A percentile compares a stretch with the other conserved stretches of the same genome.
Conservation (phyloP, 2,888 invertebrate genomes). For the Tryphoninae sp. region DNA sequence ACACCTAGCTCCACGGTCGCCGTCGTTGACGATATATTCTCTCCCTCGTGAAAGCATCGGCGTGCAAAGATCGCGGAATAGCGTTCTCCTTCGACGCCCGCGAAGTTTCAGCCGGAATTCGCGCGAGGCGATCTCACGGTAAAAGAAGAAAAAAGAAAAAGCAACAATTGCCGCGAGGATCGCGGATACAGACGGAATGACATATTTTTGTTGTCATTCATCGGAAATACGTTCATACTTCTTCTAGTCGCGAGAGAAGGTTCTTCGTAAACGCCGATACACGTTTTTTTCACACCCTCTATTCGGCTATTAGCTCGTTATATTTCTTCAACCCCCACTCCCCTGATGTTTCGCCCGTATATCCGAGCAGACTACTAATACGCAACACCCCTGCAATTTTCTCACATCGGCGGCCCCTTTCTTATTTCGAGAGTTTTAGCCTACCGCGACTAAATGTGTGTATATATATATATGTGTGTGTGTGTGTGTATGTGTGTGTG, state of each 20-base stretch:
- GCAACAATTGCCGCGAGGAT: neutral
- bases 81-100: constrained; percentile 53
- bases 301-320: constrained; percentile 17
- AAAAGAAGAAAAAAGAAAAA: constrained; percentile 8
- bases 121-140: constrained; percentile 32
- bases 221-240: neutral
- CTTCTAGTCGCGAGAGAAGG: neutral
- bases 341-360: neutral
- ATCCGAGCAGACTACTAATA: neutral
- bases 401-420: constrained; percentile 3
- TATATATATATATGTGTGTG: too few species aligned
- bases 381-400: neutral
- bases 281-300: neutral
- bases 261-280: too few species aligned
- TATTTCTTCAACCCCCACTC: constrained; percentile 20
- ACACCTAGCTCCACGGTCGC: constrained; percentile 52
- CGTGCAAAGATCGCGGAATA: constrained; percentile 14
- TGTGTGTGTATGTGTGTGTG: too few species aligned
- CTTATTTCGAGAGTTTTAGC: constrained; percentile 42
- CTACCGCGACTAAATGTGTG: constrained; percentile 2
- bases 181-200: too few species aligned
- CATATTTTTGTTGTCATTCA: neutral
- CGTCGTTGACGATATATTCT: constrained; percentile 51
- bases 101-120: constrained; percentile 10
- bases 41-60: constrained; percentile 56